Base-by-base conservation (phyloP, 2,888 invertebrate genomes). In the Drosophila affinis region DNA sequence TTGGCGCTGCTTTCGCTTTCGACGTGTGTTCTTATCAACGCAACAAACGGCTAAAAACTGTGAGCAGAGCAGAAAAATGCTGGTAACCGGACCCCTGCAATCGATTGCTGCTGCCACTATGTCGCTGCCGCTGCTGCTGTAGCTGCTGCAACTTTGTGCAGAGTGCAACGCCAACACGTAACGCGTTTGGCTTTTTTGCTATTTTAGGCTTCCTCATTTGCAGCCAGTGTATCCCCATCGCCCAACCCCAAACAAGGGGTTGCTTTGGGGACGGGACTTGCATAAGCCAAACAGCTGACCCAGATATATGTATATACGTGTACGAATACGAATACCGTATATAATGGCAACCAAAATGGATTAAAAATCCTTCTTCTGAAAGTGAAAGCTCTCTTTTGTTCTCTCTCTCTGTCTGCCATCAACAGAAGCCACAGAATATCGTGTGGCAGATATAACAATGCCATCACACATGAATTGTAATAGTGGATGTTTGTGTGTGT, bases 191-290 rank as follows among this genome's bases (percentile, higher is more conserved):
- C 56, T 48, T 49, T 48, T 45, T 24, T 44, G 60, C 78, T 88
- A 86, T 86, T 89, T 86, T 86, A 75, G 85, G 85, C 89, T 86
- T 86, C 85, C 89, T 87, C 85, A 76, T 84, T 83, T 75, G 80
- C 79, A 79, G 86, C 86, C 76, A 76, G 55, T 34, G 48, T 57
- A 57, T 27, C 57, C 67, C 56, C 51, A 48, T 48, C 56, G 27
- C 60, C 21, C 32, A 32, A 56, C 52, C 44, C 51, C 49, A 10
- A 46, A 70, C 57, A 60, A 52, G 44, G 73, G 60, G 65, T 27
- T 51, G 64, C 12, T 44, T 49, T 60, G 53, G 53, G 44, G 45
- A 17, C 39, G 27, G 51, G 59, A 58, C 39, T 47, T 46, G 6
- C 44, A 34, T 34, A 60, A 65, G 46, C 46, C 47, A 70, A 60